Base-by-base conservation (phyloP, 1,140 invertebrate genomes). In the Brachionus rotundiformis region DNA sequence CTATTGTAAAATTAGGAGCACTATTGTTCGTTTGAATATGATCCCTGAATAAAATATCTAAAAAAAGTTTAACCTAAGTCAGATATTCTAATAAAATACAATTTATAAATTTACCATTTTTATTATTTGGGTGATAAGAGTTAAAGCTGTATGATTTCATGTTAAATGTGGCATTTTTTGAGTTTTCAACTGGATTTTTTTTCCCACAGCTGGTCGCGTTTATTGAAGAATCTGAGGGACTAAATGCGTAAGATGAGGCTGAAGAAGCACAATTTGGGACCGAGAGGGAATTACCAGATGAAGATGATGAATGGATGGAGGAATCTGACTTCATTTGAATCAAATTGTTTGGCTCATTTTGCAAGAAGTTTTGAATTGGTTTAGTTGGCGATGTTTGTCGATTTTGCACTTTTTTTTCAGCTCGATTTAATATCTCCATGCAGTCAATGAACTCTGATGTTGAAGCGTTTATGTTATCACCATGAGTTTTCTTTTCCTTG, bases 381-480 rank as follows among this genome's bases (percentile, higher is more conserved):
- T n/a, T 73, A 4, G 19, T 73, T 25, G 68, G 68, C 3, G 65
- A 39, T 23, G 10, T 47, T 54, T 23, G 73, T 25, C 76, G 59
- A 79, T 82, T 82, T 61, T 85, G 81, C 19, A 87, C 84, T 47
- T 88, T 88, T 82, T 85, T 87, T 76, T 88, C 86, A 19, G 86
- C 86, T 79, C 84, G 81, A 76, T 86, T 86, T 36, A 88, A 82
- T 16, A 88, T 82, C 71, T 85, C 86, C 82, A 88, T 84, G 81
- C 87, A 88, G 68, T 87, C 87, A 2, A 83, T 85, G n/a, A 88
- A 84, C 65, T 87, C 87, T 33, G 87, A 86, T 23, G 85, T 87
- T 6, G 68, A 44, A 25, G 19, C 41, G 86, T 68, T 31, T 85
- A 86, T 16, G 85, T 85, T 77, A 86, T 84, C 11, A 85, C 82